These are phyloP conservation scores for Apotomis betuletana DNA, from an alignment of 2,888 invertebrate species.

Conservation along the genomic window DNA sequence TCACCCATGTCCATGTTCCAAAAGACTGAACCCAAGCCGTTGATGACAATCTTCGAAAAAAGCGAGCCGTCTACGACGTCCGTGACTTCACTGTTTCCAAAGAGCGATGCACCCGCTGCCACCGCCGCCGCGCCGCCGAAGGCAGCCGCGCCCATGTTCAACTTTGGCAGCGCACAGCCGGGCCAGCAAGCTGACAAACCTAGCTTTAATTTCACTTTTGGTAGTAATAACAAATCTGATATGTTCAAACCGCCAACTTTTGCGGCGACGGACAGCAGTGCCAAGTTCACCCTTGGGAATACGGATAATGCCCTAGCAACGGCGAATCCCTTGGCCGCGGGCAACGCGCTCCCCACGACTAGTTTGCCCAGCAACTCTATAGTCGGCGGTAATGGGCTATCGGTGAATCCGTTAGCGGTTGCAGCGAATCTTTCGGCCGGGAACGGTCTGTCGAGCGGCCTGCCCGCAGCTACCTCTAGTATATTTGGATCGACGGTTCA, in stretches of 20 bases:
- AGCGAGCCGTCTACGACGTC: slow-evolving; percentile 16
- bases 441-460: slow-evolving; percentile 47
- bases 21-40: slow-evolving; percentile 44
- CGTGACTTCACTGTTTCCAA: slow-evolving; percentile 13
- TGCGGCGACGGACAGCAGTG: slow-evolving; percentile 45
- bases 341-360: slow-evolving; percentile 45
- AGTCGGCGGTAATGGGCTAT: slow-evolving; percentile 44
- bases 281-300: slow-evolving; percentile 42
- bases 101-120: slow-evolving; percentile 12
- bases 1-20: slow-evolving; percentile 50
- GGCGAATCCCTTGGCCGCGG: slow-evolving; percentile 43
- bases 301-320: slow-evolving; percentile 34
- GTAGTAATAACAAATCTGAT: slow-evolving; percentile 52
- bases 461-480: slow-evolving; percentile 41
- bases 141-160: slow-evolving; percentile 57
- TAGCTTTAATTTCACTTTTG: slow-evolving; percentile 66
- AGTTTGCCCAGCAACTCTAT: slow-evolving; percentile 41
- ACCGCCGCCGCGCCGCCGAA: slow-evolving; percentile 39
- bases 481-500: slow-evolving; percentile 57
- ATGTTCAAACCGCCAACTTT: slow-evolving; percentile 52
- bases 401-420: slow-evolving; percentile 44
- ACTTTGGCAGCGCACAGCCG: slow-evolving; percentile 54
- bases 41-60: slow-evolving; percentile 44
- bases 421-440: slow-evolving; percentile 48
- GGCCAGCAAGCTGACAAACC: slow-evolving; percentile 56